Evolutionary conservation across 2,888 invertebrate genomes (phyloP).

Genomic region (Ornithoptera priamus): DNA sequence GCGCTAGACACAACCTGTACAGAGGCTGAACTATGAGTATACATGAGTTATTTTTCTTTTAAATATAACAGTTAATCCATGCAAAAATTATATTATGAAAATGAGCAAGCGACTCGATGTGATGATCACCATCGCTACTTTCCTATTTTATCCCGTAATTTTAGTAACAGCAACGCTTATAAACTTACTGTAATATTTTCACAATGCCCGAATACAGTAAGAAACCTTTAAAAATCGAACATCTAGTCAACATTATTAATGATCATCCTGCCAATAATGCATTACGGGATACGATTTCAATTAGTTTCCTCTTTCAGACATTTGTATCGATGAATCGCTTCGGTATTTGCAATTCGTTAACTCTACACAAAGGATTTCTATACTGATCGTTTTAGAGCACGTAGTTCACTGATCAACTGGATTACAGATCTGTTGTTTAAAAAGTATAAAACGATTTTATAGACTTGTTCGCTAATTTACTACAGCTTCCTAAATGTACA

Average conservation of each 20-base stretch:
- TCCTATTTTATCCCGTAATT: too few relatives aligned
- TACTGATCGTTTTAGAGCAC: constrained; percentile 7
- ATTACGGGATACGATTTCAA: background rate
- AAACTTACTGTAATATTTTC: too few relatives aligned
- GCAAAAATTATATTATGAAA: too few relatives aligned
- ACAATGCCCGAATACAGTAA: too few relatives aligned
- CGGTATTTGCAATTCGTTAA: constrained; percentile 23
- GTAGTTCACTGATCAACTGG: constrained; percentile 4
- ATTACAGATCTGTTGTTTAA: constrained; percentile 1
- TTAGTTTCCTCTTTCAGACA: constrained; percentile 10
- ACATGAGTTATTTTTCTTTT: background rate
- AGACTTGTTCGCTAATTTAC: background rate
- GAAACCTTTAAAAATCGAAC: too few relatives aligned
- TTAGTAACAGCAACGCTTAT: too few relatives aligned
- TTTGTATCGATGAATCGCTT: constrained; percentile 6
- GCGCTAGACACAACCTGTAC: constrained; percentile 4
- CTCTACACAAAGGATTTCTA: constrained; percentile 16
- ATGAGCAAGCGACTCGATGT: too few relatives aligned
- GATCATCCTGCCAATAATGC: background rate
- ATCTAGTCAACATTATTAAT: background rate
- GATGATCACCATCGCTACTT: too few relatives aligned
- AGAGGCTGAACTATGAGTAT: background rate
- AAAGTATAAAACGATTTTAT: background rate
- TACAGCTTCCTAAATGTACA: background rate
- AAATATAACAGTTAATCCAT: background rate